Conservation (phyloP, 2,888 invertebrate species). For the Pinctada fucata region DNA sequence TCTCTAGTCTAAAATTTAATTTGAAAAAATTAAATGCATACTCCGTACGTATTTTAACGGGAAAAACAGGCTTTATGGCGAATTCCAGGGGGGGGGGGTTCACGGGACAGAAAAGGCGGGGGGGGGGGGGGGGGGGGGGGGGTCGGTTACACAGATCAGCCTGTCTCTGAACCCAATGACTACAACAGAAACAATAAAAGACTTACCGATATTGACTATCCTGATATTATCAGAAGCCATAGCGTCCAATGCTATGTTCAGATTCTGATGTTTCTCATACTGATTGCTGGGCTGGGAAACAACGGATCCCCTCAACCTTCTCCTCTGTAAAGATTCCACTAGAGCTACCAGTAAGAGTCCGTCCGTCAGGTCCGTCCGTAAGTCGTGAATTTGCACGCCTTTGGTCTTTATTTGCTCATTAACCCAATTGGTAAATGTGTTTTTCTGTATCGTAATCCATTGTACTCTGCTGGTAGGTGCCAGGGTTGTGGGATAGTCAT, state of each 20-base stretch:
- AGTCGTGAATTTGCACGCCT: conserved; percentile 84
- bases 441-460: conserved; percentile 85
- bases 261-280: conserved; percentile 97
- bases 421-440: conserved; percentile 97
- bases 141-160: too few species aligned
- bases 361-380: conserved; percentile 92
- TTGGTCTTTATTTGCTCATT: conserved; percentile 83
- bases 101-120: too few species aligned
- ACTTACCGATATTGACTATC: conserved; percentile 95
- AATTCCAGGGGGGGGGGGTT: too few species aligned
- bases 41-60: too few species aligned
- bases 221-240: conserved; percentile 97
- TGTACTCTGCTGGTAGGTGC: conserved; percentile 45
- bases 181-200: neutral
- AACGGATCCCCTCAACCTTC: conserved; percentile 79
- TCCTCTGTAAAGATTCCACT: conserved; percentile 90
- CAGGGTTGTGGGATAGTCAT: conserved; percentile 2
- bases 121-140: too few species aligned
- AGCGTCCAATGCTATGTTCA: conserved; percentile 94
- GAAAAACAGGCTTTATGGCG: too few species aligned
- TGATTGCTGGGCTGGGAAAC: conserved; percentile 92
- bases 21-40: too few species aligned
- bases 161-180: too few species aligned
- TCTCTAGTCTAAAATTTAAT: too few species aligned
- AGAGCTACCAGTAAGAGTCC: conserved; percentile 93